Evolutionary conservation across 1,140 invertebrate species (phyloP).

Genomic region (Drosophila malerkotliana): DNA sequence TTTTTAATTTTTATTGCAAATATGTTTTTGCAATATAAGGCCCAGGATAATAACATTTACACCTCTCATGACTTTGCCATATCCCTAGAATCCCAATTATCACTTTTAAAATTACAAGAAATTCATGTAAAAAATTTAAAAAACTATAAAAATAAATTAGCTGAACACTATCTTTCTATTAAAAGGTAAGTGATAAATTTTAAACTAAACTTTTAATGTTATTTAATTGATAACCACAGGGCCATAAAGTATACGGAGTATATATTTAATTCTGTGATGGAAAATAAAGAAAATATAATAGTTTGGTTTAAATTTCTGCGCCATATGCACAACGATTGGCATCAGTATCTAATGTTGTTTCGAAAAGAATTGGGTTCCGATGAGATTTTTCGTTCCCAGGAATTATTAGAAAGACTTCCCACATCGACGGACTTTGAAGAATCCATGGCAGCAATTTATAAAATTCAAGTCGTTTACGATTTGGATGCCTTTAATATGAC

Average conservation of each 20-base stretch:
- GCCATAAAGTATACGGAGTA: constrained; percentile 3
- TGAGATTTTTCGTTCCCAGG: neutral
- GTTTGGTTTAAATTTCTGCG: constrained; percentile 6
- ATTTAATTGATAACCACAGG: neutral
- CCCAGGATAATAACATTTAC: neutral
- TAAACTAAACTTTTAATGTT: neutral
- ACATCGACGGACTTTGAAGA: constrained; percentile 14
- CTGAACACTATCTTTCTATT: neutral
- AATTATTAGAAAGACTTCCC: neutral
- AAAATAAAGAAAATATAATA: neutral
- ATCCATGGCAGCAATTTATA: constrained; percentile 11
- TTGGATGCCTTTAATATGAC: constrained; percentile 15
- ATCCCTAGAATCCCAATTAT: constrained; percentile 18
- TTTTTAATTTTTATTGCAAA: neutral
- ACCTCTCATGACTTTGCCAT: constrained; percentile 7
- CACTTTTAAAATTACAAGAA: constrained; percentile 5
- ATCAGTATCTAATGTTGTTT: constrained; percentile 9
- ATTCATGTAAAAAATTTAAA: constrained; percentile 18
- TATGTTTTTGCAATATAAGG: neutral
- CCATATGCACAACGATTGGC: constrained; percentile 21
- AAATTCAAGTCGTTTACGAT: constrained; percentile 17
- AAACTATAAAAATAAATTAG: constrained; percentile 13
- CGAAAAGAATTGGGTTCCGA: neutral
- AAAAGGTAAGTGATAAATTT: neutral
- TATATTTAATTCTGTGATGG: neutral